Percentiles rank a stretch among this genome's conserved stretches.
phyloP scores from a whole-genome alignment of 2,797 vertebrate species.

The Intellagama lesueurii region DNA sequence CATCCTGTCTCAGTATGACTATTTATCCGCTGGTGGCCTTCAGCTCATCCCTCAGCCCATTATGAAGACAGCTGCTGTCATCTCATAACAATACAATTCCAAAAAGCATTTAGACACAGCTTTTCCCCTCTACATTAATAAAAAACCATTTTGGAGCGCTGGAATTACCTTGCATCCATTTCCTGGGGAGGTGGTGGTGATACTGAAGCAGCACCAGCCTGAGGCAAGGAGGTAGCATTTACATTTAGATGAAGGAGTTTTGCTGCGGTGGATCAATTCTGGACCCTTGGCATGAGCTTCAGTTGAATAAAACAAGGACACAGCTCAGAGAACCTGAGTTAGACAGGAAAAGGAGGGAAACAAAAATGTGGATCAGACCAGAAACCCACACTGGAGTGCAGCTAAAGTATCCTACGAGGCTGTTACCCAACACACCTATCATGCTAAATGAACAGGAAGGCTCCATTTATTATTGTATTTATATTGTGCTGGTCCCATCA shows the following conservation, averaged over 20 bases:
- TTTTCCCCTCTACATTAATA: constrained; percentile 49
- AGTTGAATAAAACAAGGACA: constrained; percentile 38
- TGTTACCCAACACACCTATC: neutral
- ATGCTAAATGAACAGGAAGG: neutral
- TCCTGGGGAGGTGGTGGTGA: constrained; percentile 35
- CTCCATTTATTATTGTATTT: neutral
- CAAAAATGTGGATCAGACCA: no score
- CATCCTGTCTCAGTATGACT: no score
- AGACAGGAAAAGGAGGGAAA: neutral
- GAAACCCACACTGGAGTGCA: rapidly evolving
- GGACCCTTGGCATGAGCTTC: constrained; percentile 24
- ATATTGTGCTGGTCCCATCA: neutral
- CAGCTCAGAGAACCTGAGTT: neutral
- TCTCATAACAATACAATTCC: constrained; percentile 58
- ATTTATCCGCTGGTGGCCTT: rapidly evolving
- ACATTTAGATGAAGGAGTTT: constrained; percentile 73
- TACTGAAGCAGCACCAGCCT: constrained; percentile 46
- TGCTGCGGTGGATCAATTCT: constrained; percentile 44
- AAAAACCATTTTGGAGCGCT: constrained; percentile 53
- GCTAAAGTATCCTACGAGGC: neutral
- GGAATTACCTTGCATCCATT: constrained; percentile 57
- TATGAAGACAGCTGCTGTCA: neutral
- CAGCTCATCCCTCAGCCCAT: constrained; percentile 29
- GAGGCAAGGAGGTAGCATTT: constrained; percentile 62
- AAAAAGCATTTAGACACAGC: constrained; percentile 50